These are phyloP conservation scores for Drosophila mettleri DNA, from an alignment of 2,888 invertebrate species.

Conservation along the genomic window DNA sequence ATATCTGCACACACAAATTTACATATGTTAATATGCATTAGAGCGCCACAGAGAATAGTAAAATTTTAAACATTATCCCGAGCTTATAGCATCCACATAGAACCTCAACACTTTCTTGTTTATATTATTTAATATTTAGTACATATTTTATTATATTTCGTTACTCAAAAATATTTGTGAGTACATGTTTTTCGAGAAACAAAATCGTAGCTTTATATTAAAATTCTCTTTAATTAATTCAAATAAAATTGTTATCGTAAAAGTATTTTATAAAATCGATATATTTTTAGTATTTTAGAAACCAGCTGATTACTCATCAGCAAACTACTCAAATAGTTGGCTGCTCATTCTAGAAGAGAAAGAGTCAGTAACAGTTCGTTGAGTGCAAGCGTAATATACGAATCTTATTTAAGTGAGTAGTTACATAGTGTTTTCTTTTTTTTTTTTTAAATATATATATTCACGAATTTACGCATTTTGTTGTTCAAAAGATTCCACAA, in stretches of 20 bases:
- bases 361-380: slow-evolving; percentile 35
- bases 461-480: slow-evolving; percentile 3
- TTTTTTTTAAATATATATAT: slow-evolving; percentile 9
- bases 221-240: slow-evolving; percentile 1
- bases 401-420: slow-evolving; percentile 44
- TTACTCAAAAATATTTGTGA: neutral
- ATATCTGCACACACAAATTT: neutral
- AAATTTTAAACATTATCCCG: neutral
- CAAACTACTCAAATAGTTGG: slow-evolving; percentile 21
- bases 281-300: neutral
- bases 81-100: neutral
- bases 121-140: neutral
- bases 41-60: neutral
- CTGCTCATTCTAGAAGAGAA: slow-evolving; percentile 36
- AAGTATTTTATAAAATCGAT: slow-evolving; percentile 11
- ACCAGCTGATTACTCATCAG: slow-evolving; percentile 19
- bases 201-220: neutral
- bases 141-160: neutral
- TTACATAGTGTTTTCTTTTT: slow-evolving; percentile 20
- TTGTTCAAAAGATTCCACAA: slow-evolving; percentile 26
- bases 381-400: slow-evolving; percentile 23
- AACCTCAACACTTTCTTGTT: neutral
- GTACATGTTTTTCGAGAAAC: neutral
- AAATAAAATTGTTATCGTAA: slow-evolving; percentile 10
- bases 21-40: no score